Conservation (phyloP, 2,113 vertebrate genomes). For the Sialia sialis region DNA sequence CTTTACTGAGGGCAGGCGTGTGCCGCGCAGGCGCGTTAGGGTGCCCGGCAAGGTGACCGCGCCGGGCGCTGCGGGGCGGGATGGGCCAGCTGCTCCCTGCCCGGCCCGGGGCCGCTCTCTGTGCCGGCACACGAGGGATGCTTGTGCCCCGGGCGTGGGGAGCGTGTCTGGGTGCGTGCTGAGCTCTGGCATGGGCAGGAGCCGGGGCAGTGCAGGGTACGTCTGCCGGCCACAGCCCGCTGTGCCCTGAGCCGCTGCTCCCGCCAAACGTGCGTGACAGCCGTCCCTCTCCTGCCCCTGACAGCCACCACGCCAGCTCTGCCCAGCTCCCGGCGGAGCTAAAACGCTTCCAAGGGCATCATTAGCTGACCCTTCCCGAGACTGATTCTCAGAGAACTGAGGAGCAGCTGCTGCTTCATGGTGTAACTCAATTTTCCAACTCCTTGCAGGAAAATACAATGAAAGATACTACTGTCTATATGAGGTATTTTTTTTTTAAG, state of each 20-base stretch:
- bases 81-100: neutral
- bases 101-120: no score
- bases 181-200: neutral
- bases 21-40: neutral
- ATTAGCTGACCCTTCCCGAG: accelerated
- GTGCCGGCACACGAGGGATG: no score
- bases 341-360: accelerated
- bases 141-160: no score
- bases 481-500: neutral
- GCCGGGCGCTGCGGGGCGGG: no score
- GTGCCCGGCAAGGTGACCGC: accelerated
- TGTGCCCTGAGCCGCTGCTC: neutral
- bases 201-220: neutral
- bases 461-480: neutral
- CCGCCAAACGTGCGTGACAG: accelerated
- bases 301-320: accelerated
- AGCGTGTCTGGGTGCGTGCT: neutral
- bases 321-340: accelerated
- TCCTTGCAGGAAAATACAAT: neutral
- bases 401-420: neutral
- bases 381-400: accelerated
- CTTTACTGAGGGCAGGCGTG: neutral
- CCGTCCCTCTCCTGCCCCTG: accelerated
- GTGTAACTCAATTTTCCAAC: accelerated
- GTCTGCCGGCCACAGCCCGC: neutral